phyloP scores from a whole-genome alignment of 64 coral and sea anemone species.

The Exaiptasia diaphana region DNA sequence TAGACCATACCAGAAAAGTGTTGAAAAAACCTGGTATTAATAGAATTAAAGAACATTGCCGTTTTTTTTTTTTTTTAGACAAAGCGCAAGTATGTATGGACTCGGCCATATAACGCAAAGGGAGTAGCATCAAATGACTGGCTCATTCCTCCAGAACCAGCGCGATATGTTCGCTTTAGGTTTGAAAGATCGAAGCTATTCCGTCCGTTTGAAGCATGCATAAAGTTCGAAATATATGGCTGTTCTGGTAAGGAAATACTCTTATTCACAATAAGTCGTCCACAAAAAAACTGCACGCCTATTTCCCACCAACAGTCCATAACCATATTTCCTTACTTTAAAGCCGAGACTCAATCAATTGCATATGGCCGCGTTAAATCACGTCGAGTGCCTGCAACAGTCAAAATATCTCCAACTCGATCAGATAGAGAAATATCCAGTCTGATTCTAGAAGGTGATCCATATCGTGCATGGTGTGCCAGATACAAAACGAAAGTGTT shows the following conservation, averaged over 20 bases:
- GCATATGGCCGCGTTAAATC: neutral
- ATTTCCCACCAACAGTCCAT: too few species aligned
- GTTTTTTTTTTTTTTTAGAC: neutral
- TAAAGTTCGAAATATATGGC: slow-evolving; percentile 16
- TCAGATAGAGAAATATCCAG: neutral
- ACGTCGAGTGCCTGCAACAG: neutral
- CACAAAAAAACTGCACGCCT: too few species aligned
- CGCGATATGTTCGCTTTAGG: neutral
- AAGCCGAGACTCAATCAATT: slow-evolving; percentile 2
- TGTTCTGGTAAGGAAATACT: neutral
- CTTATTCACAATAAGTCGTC: too few species aligned
- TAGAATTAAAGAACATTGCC: neutral
- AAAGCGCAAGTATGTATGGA: neutral
- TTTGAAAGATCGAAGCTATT: neutral
- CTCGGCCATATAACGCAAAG: neutral
- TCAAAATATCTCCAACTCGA: neutral
- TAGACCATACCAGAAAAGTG: too few species aligned
- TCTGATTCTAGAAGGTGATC: neutral
- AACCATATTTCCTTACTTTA: too few species aligned
- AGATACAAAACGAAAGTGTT: neutral
- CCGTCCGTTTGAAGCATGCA: neutral
- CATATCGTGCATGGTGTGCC: neutral
- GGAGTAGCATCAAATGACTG: neutral
- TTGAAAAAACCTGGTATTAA: too few species aligned
- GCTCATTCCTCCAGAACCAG: neutral